Evolutionary conservation across 1,140 invertebrate genomes (phyloP).

Genomic region (Apolygus lucorum): DNA sequence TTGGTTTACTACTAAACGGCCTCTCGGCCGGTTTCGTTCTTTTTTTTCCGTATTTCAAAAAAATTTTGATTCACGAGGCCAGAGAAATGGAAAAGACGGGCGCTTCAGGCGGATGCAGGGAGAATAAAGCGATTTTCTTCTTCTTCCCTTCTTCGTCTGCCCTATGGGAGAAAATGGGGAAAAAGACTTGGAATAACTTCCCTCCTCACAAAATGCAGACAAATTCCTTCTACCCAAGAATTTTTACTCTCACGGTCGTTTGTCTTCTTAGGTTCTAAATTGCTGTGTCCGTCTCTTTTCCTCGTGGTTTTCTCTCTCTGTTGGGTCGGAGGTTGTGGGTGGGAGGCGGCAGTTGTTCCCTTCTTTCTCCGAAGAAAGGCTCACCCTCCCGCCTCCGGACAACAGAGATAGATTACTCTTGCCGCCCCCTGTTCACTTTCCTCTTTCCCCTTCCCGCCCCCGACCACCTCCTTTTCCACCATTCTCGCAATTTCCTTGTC

Average conservation of each 20-base stretch:
- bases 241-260: constrained; percentile 11
- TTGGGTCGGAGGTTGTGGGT: constrained; percentile 3
- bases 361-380: constrained; percentile 17
- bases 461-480: constrained; percentile 39
- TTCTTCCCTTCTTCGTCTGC: background rate
- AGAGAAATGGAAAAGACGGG: background rate
- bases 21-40: too few species aligned
- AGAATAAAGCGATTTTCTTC: background rate
- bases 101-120: background rate
- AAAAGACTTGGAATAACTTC: background rate
- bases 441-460: background rate
- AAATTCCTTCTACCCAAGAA: constrained; percentile 16
- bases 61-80: background rate
- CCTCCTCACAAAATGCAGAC: constrained; percentile 17
- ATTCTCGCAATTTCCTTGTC: constrained; percentile 71
- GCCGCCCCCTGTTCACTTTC: background rate
- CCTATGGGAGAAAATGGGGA: too few species aligned
- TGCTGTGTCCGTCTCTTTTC: constrained; percentile 26
- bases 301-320: constrained; percentile 21
- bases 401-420: constrained; percentile 55
- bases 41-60: too few species aligned
- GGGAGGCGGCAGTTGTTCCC: background rate
- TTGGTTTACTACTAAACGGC: too few species aligned
- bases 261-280: constrained; percentile 25
- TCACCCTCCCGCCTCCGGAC: constrained; percentile 25